Percentiles rank a stretch among this genome's conserved stretches.
These are phyloP conservation scores for Maconellicoccus hirsutus DNA, from an alignment of 1,140 invertebrate species.

Conservation along the genomic window DNA sequence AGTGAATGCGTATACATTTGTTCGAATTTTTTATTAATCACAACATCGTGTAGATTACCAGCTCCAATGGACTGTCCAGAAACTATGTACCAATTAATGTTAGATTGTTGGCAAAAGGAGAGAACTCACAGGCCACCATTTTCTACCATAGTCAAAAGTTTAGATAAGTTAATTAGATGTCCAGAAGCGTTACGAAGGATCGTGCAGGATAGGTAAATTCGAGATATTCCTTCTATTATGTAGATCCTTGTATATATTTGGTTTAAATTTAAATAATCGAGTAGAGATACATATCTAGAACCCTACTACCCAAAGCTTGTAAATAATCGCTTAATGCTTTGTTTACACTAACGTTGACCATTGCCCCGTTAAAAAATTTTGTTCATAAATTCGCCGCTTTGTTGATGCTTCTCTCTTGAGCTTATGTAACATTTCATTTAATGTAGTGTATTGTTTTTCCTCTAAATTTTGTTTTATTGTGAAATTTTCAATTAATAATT, in stretches of 20 bases:
- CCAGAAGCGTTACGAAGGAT: slow-evolving; percentile 80
- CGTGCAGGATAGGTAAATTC: slow-evolving; percentile 67
- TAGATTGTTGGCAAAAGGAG: slow-evolving; percentile 98
- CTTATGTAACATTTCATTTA: not conserved
- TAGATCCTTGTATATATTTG: not conserved
- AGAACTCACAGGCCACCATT: slow-evolving; percentile 91
- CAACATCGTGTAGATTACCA: slow-evolving; percentile 47
- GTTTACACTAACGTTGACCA: slow-evolving; percentile 12
- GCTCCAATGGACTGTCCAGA: slow-evolving; percentile 89
- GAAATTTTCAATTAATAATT: too few species aligned
- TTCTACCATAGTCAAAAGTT: slow-evolving; percentile 81
- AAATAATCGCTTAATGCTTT: slow-evolving; percentile 9
- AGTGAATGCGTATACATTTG: too few species aligned
- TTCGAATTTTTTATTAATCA: slow-evolving; percentile 6
- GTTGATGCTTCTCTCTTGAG: not conserved
- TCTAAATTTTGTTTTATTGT: too few species aligned
- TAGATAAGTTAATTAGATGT: slow-evolving; percentile 89
- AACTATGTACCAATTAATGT: slow-evolving; percentile 94
- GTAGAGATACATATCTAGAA: not conserved
- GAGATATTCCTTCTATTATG: too few species aligned
- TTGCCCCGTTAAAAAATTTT: too few species aligned
- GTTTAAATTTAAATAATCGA: not conserved
- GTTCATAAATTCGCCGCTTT: too few species aligned
- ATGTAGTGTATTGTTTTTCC: too few species aligned
- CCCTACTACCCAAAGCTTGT: not conserved